These are phyloP conservation scores for Myrmophylax atrothorax DNA, from an alignment of 2,113 vertebrate genomes.

Conservation along the genomic window DNA sequence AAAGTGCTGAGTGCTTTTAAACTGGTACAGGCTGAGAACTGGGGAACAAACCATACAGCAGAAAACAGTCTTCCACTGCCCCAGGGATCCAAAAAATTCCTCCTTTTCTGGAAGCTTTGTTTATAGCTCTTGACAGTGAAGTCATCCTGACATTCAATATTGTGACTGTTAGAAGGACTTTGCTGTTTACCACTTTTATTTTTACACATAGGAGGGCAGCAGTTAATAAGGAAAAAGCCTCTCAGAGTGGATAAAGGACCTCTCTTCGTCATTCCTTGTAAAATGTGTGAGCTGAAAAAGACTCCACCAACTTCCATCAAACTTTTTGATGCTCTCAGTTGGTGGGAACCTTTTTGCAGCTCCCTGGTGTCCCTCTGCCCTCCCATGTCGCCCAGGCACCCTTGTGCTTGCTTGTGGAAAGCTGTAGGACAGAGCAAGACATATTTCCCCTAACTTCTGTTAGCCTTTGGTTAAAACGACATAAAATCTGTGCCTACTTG, in stretches of 20 bases:
- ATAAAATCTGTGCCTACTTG: not conserved
- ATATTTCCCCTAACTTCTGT: not conserved
- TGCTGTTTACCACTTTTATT: not conserved
- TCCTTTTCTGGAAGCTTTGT: not conserved
- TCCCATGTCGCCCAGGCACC: accelerated
- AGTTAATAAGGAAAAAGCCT: conserved; percentile 31
- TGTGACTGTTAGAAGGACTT: not conserved
- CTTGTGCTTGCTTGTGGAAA: not conserved
- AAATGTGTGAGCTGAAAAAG: not conserved
- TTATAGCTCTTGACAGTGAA: not conserved
- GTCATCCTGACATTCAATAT: not conserved
- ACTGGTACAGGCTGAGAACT: not conserved
- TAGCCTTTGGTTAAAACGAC: not conserved
- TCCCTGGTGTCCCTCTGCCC: not conserved
- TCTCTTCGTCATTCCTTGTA: not conserved
- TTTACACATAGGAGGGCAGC: conserved; percentile 10
- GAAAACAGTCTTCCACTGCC: not conserved
- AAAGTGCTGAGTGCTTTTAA: conserved; percentile 17
- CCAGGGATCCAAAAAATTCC: not conserved
- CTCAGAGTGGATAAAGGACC: not conserved
- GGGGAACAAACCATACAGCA: not conserved
- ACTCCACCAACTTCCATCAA: not conserved
- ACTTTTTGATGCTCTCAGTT: not conserved
- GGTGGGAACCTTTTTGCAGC: not conserved
- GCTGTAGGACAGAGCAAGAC: not conserved